A percentile compares a stretch with the other conserved stretches of the same genome.
Evolutionary conservation across 2,888 invertebrate species (phyloP).

Genomic region (Aphrophora alni): DNA sequence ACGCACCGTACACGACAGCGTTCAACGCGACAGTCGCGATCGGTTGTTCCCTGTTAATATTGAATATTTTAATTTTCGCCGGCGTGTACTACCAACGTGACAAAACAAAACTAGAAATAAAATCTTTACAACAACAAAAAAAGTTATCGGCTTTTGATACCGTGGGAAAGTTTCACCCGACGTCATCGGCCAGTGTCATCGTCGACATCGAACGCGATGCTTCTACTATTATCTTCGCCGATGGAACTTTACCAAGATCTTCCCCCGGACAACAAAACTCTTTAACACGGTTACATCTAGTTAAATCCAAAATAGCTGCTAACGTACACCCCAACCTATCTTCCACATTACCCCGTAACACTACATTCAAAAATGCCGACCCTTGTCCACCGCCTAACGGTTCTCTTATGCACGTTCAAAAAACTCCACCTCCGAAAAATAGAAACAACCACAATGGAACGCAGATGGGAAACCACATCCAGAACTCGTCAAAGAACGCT

Average conservation of each 20-base stretch:
- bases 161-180: conserved; percentile 79
- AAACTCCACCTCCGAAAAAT: conserved; percentile 55
- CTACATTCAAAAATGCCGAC: conserved; percentile 31
- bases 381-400: conserved; percentile 49
- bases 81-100: conserved; percentile 84
- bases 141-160: conserved; percentile 55
- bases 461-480: conserved; percentile 48
- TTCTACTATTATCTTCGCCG: conserved; percentile 58
- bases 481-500: conserved; percentile 41
- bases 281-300: conserved; percentile 37
- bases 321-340: conserved; percentile 36
- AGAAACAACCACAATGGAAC: conserved; percentile 50
- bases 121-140: conserved; percentile 70
- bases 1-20: conserved; percentile 77
- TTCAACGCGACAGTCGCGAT: conserved; percentile 81
- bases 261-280: conserved; percentile 43
- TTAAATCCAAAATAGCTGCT: conserved; percentile 30
- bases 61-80: conserved; percentile 84
- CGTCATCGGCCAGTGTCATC: conserved; percentile 80
- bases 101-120: conserved; percentile 79
- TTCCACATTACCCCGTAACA: conserved; percentile 44
- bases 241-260: conserved; percentile 44
- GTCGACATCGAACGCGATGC: conserved; percentile 77
- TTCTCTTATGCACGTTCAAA: conserved; percentile 58
- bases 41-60: conserved; percentile 79